Evolutionary conservation across 2,797 vertebrate species (phyloP).

Genomic region (Poecilia gillii): DNA sequence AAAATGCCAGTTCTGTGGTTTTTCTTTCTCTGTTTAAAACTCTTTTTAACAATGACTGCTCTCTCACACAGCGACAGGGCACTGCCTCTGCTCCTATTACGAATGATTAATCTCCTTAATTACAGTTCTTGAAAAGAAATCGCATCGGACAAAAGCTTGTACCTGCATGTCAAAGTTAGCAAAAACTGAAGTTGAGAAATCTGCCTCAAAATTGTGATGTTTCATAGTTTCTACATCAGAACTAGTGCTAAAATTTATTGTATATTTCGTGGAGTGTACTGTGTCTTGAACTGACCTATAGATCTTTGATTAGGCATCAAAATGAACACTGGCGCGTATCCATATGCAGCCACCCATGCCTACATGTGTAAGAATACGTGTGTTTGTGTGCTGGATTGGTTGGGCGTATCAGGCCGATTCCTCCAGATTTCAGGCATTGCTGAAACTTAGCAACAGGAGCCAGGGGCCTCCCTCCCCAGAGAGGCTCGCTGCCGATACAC

Average conservation of each 20-base stretch:
- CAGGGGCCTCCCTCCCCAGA: slow-evolving; percentile 75
- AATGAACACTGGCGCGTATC: slow-evolving; percentile 21
- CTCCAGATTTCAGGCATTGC: slow-evolving; percentile 73
- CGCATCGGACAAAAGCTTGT: neutral
- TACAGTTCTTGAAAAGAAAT: neutral
- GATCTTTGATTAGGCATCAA: slow-evolving; percentile 16
- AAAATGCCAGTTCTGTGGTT: neutral
- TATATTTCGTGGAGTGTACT: neutral
- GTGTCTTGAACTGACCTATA: neutral
- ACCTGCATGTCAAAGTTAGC: neutral
- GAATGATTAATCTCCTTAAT: neutral
- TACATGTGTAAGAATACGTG: slow-evolving; percentile 25
- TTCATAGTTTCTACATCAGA: neutral
- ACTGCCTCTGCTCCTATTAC: neutral
- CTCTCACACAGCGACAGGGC: neutral
- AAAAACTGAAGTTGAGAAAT: neutral
- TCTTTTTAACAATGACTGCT: neutral
- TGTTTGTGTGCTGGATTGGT: slow-evolving; percentile 53
- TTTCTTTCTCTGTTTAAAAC: neutral
- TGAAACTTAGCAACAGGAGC: slow-evolving; percentile 81
- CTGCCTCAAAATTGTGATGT: neutral
- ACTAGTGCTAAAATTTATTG: neutral
- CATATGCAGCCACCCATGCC: slow-evolving; percentile 12
- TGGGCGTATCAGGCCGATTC: slow-evolving; percentile 71
- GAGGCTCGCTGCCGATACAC: slow-evolving; percentile 73